These are phyloP conservation scores for Heliconius congener DNA, from an alignment of 1,140 invertebrate genomes.

Conservation along the genomic window DNA sequence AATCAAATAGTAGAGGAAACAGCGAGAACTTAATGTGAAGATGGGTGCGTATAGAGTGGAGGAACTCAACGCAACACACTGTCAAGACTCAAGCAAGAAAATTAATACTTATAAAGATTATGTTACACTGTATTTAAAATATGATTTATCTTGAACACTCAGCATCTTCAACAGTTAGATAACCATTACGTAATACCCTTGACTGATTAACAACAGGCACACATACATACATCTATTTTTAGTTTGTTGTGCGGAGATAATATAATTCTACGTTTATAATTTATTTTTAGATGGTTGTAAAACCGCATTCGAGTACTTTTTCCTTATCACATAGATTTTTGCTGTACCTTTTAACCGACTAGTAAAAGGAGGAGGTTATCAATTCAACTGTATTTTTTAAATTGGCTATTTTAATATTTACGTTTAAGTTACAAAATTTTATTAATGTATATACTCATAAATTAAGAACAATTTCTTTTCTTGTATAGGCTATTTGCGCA, in stretches of 20 bases:
- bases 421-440: too few relatives aligned
- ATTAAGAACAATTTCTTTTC: too few relatives aligned
- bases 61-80: background rate
- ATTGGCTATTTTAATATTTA: too few relatives aligned
- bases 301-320: background rate
- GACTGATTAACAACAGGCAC: background rate
- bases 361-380: too few relatives aligned
- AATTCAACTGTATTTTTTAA: too few relatives aligned
- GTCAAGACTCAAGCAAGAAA: background rate
- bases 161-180: background rate
- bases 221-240: background rate
- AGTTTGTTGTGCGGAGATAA: background rate
- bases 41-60: background rate
- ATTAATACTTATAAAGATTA: background rate
- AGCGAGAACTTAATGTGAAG: background rate
- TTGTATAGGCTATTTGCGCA: too few relatives aligned
- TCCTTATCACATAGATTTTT: too few relatives aligned
- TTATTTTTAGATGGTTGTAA: background rate
- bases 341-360: too few relatives aligned
- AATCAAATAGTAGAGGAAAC: too few relatives aligned
- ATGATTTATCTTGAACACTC: background rate
- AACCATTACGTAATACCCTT: slow-evolving; percentile 2
- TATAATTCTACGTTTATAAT: background rate
- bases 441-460: too few relatives aligned
- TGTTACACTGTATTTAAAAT: background rate